These are phyloP conservation scores for Lacerta viridis DNA, from an alignment of 2,797 vertebrate species.

Conservation along the genomic window DNA sequence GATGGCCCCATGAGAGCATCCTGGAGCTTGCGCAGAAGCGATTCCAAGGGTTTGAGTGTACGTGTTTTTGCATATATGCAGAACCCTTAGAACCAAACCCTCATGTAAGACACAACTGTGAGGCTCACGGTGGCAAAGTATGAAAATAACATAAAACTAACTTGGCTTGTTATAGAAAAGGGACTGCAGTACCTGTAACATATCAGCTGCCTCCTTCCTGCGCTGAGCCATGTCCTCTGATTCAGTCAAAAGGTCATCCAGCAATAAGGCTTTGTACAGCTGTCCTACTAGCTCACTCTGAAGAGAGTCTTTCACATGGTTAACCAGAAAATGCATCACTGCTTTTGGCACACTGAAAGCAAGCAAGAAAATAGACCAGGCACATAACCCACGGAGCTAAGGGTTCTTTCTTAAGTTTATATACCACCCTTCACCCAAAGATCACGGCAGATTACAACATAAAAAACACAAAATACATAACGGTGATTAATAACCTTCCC, in stretches of 20 bases:
- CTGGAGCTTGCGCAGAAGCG: too few relatives aligned
- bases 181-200: conserved; percentile 89
- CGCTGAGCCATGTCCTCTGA: conserved; percentile 99
- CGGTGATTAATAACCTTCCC: too few relatives aligned
- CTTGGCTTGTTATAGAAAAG: not conserved
- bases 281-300: conserved; percentile 98
- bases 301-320: conserved; percentile 97
- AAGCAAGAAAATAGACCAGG: conserved; percentile 29
- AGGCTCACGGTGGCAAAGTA: not conserved
- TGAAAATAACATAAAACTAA: not conserved
- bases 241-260: conserved; percentile 95
- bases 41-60: too few relatives aligned
- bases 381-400: not conserved
- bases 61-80: too few relatives aligned
- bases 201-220: conserved; percentile 95
- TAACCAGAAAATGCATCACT: conserved; percentile 99
- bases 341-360: conserved; percentile 94
- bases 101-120: too few relatives aligned
- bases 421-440: too few relatives aligned
- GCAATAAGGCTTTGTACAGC: conserved; percentile 91
- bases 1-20: too few relatives aligned
- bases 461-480: too few relatives aligned
- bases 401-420: not conserved
- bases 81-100: too few relatives aligned
- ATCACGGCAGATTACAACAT: too few relatives aligned